Evolutionary conservation across 1,140 invertebrate genomes (phyloP).

Genomic region (Mya arenaria): DNA sequence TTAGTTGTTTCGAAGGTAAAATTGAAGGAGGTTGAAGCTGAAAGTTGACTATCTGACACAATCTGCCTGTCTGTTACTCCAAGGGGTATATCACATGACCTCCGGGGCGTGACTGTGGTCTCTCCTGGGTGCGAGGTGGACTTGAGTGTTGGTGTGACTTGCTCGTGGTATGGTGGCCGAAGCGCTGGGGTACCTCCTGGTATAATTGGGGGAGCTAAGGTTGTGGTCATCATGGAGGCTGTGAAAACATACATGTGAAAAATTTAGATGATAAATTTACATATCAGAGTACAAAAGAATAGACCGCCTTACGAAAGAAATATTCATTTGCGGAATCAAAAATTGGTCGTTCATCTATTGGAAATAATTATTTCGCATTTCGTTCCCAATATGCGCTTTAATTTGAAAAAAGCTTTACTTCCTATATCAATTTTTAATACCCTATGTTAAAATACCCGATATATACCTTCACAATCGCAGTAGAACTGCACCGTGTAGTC

Average conservation of each 20-base stretch:
- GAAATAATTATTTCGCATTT: no score
- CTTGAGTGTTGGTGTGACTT: conserved; percentile 37
- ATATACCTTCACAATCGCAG: conserved; percentile 77
- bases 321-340: no score
- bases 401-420: no score
- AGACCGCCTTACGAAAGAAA: no score
- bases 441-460: no score
- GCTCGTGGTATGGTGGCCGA: conserved; percentile 39
- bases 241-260: no score
- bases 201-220: conserved; percentile 20
- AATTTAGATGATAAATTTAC: no score
- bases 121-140: conserved; percentile 15
- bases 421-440: no score
- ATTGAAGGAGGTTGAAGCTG: conserved; percentile 55
- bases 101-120: conserved; percentile 14
- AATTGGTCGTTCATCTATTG: no score
- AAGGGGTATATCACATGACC: conserved; percentile 60
- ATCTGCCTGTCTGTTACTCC: conserved; percentile 60
- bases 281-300: no score
- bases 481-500: conserved; percentile 80
- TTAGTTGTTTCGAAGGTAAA: conserved; percentile 49
- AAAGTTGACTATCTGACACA: conserved; percentile 61
- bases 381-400: no score
- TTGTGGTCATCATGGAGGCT: conserved; percentile 18
- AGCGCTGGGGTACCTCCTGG: conserved; percentile 23